A percentile compares a stretch with the other conserved stretches of the same genome.
Conservation (phyloP, 1,140 invertebrate species). For the Sycophaga agraensis region DNA sequence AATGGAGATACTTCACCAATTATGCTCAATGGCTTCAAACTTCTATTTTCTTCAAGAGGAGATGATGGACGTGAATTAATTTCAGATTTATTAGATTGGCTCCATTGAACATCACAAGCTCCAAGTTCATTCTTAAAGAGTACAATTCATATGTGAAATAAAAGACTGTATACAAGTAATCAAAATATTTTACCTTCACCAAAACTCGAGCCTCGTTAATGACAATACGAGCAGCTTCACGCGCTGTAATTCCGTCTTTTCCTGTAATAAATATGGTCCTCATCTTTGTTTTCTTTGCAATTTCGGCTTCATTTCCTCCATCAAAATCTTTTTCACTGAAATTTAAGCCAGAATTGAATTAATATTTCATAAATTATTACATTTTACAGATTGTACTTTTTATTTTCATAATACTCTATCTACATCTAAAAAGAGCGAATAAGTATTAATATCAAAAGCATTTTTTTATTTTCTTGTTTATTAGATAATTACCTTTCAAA, state of each 20-base stretch:
- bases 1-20: too few relatives aligned
- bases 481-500: conserved; percentile 83
- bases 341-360: neutral
- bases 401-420: too few relatives aligned
- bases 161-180: neutral
- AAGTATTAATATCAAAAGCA: too few relatives aligned
- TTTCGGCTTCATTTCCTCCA: conserved; percentile 69
- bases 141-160: neutral
- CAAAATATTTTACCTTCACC: conserved; percentile 54
- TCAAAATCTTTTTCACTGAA: conserved; percentile 70
- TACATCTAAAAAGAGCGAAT: too few relatives aligned
- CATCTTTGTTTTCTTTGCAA: conserved; percentile 67
- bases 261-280: conserved; percentile 82
- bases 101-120: conserved; percentile 54
- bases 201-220: conserved; percentile 76
- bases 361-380: too few relatives aligned
- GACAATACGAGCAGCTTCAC: conserved; percentile 78
- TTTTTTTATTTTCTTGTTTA: too few relatives aligned
- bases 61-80: too few relatives aligned
- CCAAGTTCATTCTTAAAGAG: conserved; percentile 59
- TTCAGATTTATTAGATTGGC: conserved; percentile 18
- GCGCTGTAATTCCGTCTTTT: conserved; percentile 75
- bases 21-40: too few relatives aligned
- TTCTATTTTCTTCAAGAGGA: too few relatives aligned
- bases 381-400: too few relatives aligned